phyloP scores from a whole-genome alignment of 2,113 vertebrate species.

The Mastomys natalensis region DNA sequence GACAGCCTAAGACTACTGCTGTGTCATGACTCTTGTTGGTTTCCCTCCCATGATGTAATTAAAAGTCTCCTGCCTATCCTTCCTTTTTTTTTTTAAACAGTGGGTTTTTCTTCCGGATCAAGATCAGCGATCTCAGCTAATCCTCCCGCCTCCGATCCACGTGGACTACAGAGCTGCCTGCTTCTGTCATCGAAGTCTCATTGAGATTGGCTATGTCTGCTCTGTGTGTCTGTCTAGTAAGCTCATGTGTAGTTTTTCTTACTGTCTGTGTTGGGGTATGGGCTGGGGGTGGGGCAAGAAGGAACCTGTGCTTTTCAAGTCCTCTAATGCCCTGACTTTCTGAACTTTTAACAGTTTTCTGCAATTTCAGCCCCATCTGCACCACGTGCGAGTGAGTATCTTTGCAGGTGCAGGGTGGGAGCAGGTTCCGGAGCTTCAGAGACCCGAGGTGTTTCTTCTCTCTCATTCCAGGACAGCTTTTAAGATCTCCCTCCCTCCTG shows the following conservation, averaged over 20 bases:
- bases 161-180: slow-evolving; percentile 98
- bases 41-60: neutral
- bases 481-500: slow-evolving; percentile 96
- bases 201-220: slow-evolving; percentile 99
- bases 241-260: slow-evolving; percentile 67
- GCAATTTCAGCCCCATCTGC: slow-evolving; percentile 99
- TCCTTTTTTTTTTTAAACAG: slow-evolving; percentile 81
- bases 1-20: neutral
- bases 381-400: slow-evolving; percentile 98
- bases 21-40: neutral
- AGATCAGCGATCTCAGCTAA: slow-evolving; percentile 94
- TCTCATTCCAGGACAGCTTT: slow-evolving; percentile 93
- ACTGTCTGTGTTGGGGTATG: neutral
- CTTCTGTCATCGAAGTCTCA: slow-evolving; percentile 98
- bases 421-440: fast-evolving
- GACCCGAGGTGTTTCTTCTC: neutral
- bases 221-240: slow-evolving; percentile 98
- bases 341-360: slow-evolving; percentile 92
- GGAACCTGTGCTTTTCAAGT: slow-evolving; percentile 16
- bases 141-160: slow-evolving; percentile 93
- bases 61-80: neutral
- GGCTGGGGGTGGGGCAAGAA: neutral
- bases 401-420: neutral
- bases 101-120: slow-evolving; percentile 98
- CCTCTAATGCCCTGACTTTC: neutral